These are phyloP conservation scores for Lasiurus cinereus DNA, from an alignment of 2,113 vertebrate genomes.

Conservation along the genomic window DNA sequence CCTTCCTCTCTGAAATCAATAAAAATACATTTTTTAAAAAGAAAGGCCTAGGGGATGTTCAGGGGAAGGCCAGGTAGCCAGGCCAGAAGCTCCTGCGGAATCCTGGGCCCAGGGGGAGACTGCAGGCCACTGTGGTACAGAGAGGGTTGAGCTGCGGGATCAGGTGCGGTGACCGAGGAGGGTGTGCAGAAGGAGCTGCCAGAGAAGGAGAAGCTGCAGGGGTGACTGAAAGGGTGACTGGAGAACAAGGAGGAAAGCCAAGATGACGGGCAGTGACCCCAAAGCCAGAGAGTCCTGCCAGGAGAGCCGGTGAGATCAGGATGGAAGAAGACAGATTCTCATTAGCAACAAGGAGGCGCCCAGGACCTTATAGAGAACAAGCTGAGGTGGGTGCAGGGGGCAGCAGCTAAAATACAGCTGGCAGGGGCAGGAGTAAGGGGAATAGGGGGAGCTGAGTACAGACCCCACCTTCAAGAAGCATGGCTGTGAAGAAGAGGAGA, in stretches of 20 bases:
- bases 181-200: neutral
- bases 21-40: too few species aligned
- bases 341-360: neutral
- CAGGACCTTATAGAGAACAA: neutral
- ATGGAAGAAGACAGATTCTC: neutral
- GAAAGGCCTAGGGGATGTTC: too few species aligned
- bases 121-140: neutral
- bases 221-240: neutral
- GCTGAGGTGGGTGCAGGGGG: neutral
- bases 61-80: neutral
- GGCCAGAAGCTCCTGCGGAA: neutral
- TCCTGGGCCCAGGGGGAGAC: neutral
- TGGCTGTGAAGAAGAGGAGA: neutral
- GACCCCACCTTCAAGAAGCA: neutral
- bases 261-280: neutral
- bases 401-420: neutral
- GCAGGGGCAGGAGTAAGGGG: fast-evolving
- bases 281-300: neutral
- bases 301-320: neutral
- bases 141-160: neutral
- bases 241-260: neutral
- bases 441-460: neutral
- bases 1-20: too few species aligned
- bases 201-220: neutral
- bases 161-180: too few species aligned